Evolutionary conservation across 1,140 invertebrate species (phyloP), one percentile per base, ranked within the genome.

Genomic region (Cydia pomonella): DNA sequence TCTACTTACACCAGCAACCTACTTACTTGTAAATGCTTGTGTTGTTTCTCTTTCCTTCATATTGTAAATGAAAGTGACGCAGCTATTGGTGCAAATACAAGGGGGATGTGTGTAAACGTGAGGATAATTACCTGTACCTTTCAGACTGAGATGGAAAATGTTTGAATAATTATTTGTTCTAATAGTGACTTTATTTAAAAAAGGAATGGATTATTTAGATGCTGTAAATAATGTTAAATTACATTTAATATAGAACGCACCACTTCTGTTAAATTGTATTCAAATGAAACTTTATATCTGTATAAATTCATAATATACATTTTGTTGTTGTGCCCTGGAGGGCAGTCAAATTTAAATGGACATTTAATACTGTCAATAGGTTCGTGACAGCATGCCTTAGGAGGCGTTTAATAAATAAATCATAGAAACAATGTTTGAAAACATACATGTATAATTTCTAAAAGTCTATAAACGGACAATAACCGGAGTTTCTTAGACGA

Each of bases 401-500:
- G 1, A 66, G 63, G 63, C 63, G 27, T 29, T 66, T 16, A 66
- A 66, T 66, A 66, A 66, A 66, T 29, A 27, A 16, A 13, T 66
- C 63, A 81, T 75, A 80, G 84, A 76, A 86, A 84, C 80, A 76
- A 79, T 41, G 75, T 72, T 62, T 82, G 90, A 89, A 91, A 92
- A 91, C 90, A 87, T 85, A 84, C 83, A 79, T 78, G 82, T 90
- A 90, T 88, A 90, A 88, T 89, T 78, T 84, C 88, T 89, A 87
- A 86, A 85, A 85, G 72, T 79, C 86, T 91, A 90, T 89, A 91
- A 85, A 88, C 78, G 84, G 77, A 85, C 82, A 84, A 84, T 33
- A 62, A 77, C 47, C 72, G 13, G 72, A 12, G 72, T 66, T 63
- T 74, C 64, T 94, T 94, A 95, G 73, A 94, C 94, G 82, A 96